phyloP scores from a whole-genome alignment of 2,797 vertebrate species.

The Morus bassanus region DNA sequence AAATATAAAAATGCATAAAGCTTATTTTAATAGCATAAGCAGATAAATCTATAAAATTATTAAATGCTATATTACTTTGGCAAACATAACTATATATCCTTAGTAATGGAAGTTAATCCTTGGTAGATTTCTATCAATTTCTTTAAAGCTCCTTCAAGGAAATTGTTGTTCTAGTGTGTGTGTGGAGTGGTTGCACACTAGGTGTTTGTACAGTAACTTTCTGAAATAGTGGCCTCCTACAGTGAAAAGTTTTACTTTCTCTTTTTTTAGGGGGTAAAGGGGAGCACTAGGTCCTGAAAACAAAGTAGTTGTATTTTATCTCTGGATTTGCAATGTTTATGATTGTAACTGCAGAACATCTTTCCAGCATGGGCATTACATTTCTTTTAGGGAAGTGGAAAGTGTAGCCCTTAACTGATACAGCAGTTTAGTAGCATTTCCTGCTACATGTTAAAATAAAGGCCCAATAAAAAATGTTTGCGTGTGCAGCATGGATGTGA shows the following conservation, averaged over 20 bases:
- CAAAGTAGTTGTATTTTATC: background rate
- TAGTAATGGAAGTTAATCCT: background rate
- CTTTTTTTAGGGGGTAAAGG: background rate
- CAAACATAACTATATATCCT: background rate
- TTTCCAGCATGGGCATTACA: background rate
- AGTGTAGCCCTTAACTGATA: background rate
- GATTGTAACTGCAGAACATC: background rate
- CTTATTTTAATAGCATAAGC: background rate
- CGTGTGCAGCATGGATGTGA: background rate
- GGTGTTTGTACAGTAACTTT: background rate
- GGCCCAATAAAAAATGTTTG: accelerated
- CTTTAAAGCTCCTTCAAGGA: background rate
- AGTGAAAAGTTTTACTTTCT: background rate
- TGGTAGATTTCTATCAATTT: background rate
- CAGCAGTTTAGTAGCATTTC: background rate
- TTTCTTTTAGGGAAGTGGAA: background rate
- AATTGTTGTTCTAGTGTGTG: background rate
- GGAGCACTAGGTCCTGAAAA: background rate
- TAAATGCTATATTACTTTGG: background rate
- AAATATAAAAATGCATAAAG: too few species aligned
- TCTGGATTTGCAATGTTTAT: background rate
- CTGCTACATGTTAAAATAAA: background rate
- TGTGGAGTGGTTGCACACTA: background rate
- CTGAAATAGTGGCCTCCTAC: background rate
- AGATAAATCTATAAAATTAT: background rate